phyloP scores from a whole-genome alignment of 2,113 vertebrate genomes.

The Chaetura pelagica region DNA sequence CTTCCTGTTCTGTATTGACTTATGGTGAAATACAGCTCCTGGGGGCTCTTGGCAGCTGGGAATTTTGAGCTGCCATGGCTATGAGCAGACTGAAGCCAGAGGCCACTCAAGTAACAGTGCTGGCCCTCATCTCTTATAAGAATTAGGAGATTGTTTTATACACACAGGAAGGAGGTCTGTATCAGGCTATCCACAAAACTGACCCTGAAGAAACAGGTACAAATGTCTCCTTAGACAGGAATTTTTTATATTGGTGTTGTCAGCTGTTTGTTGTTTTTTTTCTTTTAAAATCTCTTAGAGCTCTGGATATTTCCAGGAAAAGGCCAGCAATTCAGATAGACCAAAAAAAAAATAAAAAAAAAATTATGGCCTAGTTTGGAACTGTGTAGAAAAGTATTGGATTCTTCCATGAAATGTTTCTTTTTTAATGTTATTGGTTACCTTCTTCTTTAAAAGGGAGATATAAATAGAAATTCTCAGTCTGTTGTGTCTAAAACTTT shows the following conservation, averaged over 20 bases:
- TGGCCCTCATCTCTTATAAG: neutral
- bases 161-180: neutral
- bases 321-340: neutral
- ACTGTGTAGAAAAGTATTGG: neutral
- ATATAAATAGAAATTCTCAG: neutral
- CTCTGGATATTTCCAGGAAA: neutral
- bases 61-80: neutral
- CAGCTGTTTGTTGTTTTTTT: neutral
- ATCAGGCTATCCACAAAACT: neutral
- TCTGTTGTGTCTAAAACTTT: neutral
- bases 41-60: neutral
- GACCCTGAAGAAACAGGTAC: neutral
- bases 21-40: neutral
- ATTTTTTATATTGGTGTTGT: neutral
- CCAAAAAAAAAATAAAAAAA: neutral
- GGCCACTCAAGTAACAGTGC: neutral
- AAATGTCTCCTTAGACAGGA: neutral
- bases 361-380: neutral
- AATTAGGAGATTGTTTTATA: neutral
- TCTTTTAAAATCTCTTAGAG: neutral
- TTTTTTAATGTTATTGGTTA: neutral
- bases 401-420: neutral
- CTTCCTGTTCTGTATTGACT: neutral
- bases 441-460: neutral
- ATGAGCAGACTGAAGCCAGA: neutral